A percentile compares a stretch with the other conserved stretches of the same genome.
Conservation (phyloP, 2,113 vertebrate species). For the Engystomops pustulosus region DNA sequence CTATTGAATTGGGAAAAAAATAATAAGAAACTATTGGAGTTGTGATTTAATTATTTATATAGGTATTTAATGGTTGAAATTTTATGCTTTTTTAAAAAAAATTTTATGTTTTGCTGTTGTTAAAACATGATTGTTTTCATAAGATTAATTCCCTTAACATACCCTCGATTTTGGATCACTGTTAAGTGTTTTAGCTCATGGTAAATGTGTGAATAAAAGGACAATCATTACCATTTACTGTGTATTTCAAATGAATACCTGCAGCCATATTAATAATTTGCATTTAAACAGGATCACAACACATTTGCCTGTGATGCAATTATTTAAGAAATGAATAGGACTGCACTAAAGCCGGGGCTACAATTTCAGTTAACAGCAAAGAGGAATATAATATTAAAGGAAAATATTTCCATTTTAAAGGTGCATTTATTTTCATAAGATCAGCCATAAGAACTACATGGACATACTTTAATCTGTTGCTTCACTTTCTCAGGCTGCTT, state of each 20-base stretch:
- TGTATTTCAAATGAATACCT: conserved; percentile 32
- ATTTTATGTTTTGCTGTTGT: too few relatives aligned
- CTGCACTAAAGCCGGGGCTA: background rate
- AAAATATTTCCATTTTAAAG: background rate
- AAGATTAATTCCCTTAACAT: conserved; percentile 2
- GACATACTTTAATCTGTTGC: background rate
- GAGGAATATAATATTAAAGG: background rate
- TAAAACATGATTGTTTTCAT: background rate
- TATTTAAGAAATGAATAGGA: conserved; percentile 6
- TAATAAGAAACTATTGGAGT: too few relatives aligned
- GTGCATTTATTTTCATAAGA: background rate
- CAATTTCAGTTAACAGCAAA: background rate
- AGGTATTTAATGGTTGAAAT: too few relatives aligned
- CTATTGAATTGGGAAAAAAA: too few relatives aligned
- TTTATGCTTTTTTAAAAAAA: too few relatives aligned
- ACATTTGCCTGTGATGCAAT: conserved; percentile 26
- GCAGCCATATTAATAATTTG: conserved; percentile 37
- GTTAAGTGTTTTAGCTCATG: background rate
- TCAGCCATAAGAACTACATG: background rate
- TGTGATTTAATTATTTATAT: too few relatives aligned
- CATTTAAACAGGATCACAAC: conserved; percentile 42
- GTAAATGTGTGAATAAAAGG: conserved; percentile 20
- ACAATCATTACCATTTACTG: conserved; percentile 35
- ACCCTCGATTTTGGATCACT: background rate
- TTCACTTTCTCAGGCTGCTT: background rate